Conservation (phyloP, 2,113 vertebrate species). For the Pachycephala philippinensis region DNA sequence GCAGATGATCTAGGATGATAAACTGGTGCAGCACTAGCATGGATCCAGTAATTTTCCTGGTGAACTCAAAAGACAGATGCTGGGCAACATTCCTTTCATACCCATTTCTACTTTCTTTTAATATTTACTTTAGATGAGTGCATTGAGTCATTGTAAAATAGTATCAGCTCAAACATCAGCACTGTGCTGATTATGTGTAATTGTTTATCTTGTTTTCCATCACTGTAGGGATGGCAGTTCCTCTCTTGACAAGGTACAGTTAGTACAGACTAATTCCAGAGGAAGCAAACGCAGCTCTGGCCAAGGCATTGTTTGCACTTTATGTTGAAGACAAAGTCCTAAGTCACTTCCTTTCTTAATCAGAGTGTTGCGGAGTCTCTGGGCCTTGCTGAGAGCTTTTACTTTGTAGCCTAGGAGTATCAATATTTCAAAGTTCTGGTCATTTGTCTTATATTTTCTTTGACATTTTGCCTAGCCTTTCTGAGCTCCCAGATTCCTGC, state of each 20-base stretch:
- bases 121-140: not conserved
- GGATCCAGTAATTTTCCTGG: not conserved
- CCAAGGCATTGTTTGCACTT: conserved; percentile 24
- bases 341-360: conserved; percentile 14
- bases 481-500: not conserved
- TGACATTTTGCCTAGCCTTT: not conserved
- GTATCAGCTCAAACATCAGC: not conserved
- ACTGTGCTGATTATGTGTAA: not conserved
- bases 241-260: not conserved
- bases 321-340: not conserved
- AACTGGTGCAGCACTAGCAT: not conserved
- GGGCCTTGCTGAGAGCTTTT: not conserved
- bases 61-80: not conserved
- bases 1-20: not conserved
- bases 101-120: not conserved
- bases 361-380: not conserved
- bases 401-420: not conserved
- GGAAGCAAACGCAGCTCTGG: not conserved
- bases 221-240: not conserved
- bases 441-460: not conserved
- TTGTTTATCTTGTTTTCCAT: not conserved
- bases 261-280: not conserved
- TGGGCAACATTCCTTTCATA: not conserved
- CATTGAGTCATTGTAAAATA: not conserved
- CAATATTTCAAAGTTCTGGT: not conserved